Conservation (phyloP, 1,140 invertebrate species). For the Leptonema lineaticorne region DNA sequence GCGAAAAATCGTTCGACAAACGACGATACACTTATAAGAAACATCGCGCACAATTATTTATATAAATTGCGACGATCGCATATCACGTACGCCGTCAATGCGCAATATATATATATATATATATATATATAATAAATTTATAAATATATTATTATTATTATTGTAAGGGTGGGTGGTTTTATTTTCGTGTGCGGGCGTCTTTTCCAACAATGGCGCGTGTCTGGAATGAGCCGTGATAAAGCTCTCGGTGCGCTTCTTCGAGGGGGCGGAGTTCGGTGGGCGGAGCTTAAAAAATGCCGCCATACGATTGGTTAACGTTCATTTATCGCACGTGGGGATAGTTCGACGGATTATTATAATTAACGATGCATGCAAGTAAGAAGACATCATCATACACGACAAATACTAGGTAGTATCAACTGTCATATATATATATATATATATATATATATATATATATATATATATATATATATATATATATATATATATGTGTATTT, state of each 20-base stretch:
- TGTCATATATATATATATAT: too few relatives aligned
- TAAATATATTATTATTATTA: too few relatives aligned
- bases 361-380: background rate
- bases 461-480: too few relatives aligned
- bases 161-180: too few relatives aligned
- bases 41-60: background rate
- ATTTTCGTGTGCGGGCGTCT: background rate
- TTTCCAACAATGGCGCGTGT: background rate
- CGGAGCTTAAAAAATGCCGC: constrained; percentile 45
- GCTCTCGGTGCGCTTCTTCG: too few relatives aligned
- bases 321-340: background rate
- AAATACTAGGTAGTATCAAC: too few relatives aligned
- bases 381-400: too few relatives aligned
- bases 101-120: too few relatives aligned
- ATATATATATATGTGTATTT: too few relatives aligned
- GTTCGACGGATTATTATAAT: constrained; percentile 2
- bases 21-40: background rate
- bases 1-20: background rate
- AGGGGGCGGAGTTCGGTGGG: constrained; percentile 42
- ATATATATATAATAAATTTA: too few relatives aligned
- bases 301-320: constrained; percentile 43
- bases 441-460: too few relatives aligned
- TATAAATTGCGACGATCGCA: constrained; percentile 7
- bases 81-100: background rate
- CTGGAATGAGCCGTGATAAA: background rate